Evolutionary conservation across 2,888 invertebrate species (phyloP).

Genomic region (Synergus gifuensis): DNA sequence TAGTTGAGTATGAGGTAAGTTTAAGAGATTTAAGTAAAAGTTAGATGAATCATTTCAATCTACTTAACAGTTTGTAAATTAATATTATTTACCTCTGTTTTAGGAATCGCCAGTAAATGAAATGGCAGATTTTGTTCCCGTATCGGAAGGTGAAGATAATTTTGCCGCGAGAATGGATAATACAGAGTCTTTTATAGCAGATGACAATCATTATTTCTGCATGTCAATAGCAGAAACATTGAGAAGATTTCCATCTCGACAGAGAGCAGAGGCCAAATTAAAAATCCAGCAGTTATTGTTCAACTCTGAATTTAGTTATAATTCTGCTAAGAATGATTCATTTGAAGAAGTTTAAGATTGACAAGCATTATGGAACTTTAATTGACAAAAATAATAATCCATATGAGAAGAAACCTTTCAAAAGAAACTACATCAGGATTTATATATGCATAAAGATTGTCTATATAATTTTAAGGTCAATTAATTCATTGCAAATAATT

Average conservation of each 20-base stretch:
- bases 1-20: constrained; percentile 32
- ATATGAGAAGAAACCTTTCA: no score
- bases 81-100: not conserved
- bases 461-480: no score
- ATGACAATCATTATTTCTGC: constrained; percentile 38
- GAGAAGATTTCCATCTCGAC: constrained; percentile 23
- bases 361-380: not conserved
- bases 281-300: constrained; percentile 32
- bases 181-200: constrained; percentile 28
- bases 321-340: not conserved
- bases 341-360: not conserved
- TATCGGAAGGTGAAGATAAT: constrained; percentile 36
- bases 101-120: constrained; percentile 11
- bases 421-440: no score
- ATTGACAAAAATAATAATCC: not conserved
- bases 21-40: not conserved
- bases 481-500: not conserved
- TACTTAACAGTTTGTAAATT: not conserved
- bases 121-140: constrained; percentile 4
- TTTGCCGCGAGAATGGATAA: constrained; percentile 17
- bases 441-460: no score
- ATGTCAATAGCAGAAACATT: constrained; percentile 32
- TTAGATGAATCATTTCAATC: not conserved
- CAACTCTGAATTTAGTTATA: constrained; percentile 36
- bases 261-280: constrained; percentile 34